Evolutionary conservation across 2,888 invertebrate genomes (phyloP), one percentile per base, ranked within the genome.

Genomic region (Nomada ruficornis): DNA sequence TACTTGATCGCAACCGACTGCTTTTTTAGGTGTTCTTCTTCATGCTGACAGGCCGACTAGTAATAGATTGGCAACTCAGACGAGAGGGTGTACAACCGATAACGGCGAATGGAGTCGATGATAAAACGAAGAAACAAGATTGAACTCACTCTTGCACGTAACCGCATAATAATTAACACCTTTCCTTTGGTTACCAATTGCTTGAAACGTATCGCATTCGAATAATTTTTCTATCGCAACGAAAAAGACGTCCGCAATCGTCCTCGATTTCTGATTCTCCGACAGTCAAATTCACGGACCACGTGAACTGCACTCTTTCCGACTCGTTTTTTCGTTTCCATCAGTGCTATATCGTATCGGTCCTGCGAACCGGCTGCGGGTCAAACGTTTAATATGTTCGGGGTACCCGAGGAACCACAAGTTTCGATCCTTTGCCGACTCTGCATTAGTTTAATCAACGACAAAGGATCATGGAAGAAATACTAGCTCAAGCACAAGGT

Each of bases 1-100:
- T 36, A n/a, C 13, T 13, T 44, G 18, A 11, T 63, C 2, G 26
- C 26, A 26, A 29, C 42, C 13, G 15, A 7, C 9, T 55, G 23
- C 29, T 29, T 7, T 82, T 85, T 87, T 89, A 95, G 95, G 95
- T 95, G 65, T 98, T 98, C 94, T 97, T 98, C 93, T 98, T 98
- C 93, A 98, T 98, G 98, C 95, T 98, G 64, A 96, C 96, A 86
- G 98, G 98, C 82, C 95, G 98, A 87, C 95, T 98, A 84, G 98
- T 98, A 29, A 98, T 98, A 82, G 98, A 95, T 90, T 96, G 95
- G 94, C 96, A 96, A 90, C 93, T 96, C 29, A 95, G 95, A 86
- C 93, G 95, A 80, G 94, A 95, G 89, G 93, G 93, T 18, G 90
- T 91, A 70, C 92, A 92, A 77, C 91, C 93, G 36, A 88, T 93